These are phyloP conservation scores for Pollenia griseotomentosa DNA, from an alignment of 2,888 invertebrate species.

Conservation along the genomic window DNA sequence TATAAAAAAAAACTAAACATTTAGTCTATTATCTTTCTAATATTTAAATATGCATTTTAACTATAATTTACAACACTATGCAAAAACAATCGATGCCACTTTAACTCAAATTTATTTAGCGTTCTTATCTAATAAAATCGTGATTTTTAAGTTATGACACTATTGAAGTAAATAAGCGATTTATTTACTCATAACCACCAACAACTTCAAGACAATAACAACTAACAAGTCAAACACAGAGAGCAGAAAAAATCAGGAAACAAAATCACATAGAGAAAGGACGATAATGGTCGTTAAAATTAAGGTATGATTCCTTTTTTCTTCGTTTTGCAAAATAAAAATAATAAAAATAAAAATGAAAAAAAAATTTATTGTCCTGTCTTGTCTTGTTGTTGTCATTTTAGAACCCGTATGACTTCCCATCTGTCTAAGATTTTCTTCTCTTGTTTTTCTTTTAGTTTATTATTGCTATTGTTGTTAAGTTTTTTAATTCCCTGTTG, in stretches of 20 bases:
- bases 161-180: no score
- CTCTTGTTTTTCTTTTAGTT: constrained; percentile 17
- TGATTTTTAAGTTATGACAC: no score
- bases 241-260: background rate
- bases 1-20: no score
- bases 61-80: no score
- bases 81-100: no score
- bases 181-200: background rate
- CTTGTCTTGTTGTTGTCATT: constrained; percentile 41
- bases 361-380: constrained; percentile 47
- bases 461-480: constrained; percentile 39
- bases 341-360: background rate
- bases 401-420: constrained; percentile 25
- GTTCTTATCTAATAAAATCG: no score
- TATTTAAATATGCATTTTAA: no score
- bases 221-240: constrained; percentile 30
- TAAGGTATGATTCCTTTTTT: constrained; percentile 23
- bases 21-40: no score
- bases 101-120: no score
- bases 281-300: constrained; percentile 26
- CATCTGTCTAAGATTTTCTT: constrained; percentile 6
- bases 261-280: background rate
- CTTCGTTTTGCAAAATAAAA: background rate
- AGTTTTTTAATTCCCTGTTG: constrained; percentile 64
- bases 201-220: constrained; percentile 26